These are phyloP conservation scores for Ganaspis sp. DNA, from an alignment of 1,140 invertebrate genomes.

Conservation along the genomic window DNA sequence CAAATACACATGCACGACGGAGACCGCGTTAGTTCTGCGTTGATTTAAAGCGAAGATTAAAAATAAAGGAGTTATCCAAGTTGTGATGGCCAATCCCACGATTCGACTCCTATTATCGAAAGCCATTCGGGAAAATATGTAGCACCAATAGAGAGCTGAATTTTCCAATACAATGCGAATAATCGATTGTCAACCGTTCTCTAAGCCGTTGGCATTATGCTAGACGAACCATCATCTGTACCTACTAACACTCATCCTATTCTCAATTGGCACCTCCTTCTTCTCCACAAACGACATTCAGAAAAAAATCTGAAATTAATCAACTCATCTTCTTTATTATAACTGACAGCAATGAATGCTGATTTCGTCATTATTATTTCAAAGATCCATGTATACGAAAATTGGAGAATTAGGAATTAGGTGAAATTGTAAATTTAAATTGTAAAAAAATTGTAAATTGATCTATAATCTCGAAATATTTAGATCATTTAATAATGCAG, in stretches of 20 bases:
- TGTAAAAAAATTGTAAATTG: too few species aligned
- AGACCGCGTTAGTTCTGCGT: conserved; percentile 44
- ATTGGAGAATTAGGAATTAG: too few species aligned
- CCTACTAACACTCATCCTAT: neutral
- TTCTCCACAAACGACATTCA: neutral
- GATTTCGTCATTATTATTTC: too few species aligned
- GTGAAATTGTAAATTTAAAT: too few species aligned
- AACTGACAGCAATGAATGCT: too few species aligned
- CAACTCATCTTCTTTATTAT: neutral
- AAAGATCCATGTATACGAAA: too few species aligned
- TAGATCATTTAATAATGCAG: too few species aligned
- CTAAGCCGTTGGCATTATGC: conserved; percentile 33
- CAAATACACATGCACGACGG: conserved; percentile 68
- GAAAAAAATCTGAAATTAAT: neutral
- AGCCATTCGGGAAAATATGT: conserved; percentile 43
- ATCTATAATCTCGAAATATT: too few species aligned
- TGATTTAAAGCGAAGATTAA: conserved; percentile 72
- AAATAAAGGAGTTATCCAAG: conserved; percentile 66
- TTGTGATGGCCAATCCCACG: conserved; percentile 53
- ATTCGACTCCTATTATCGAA: conserved; percentile 50
- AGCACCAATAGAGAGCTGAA: conserved; percentile 41
- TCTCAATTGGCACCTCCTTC: neutral
- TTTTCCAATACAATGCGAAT: conserved; percentile 53
- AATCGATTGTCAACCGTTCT: conserved; percentile 58
- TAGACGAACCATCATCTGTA: neutral